A percentile compares a stretch with the other conserved stretches of the same genome.
Evolutionary conservation across 64 coral and sea anemone genomes (phyloP).

Genomic region (Cladopsammia gracilis): DNA sequence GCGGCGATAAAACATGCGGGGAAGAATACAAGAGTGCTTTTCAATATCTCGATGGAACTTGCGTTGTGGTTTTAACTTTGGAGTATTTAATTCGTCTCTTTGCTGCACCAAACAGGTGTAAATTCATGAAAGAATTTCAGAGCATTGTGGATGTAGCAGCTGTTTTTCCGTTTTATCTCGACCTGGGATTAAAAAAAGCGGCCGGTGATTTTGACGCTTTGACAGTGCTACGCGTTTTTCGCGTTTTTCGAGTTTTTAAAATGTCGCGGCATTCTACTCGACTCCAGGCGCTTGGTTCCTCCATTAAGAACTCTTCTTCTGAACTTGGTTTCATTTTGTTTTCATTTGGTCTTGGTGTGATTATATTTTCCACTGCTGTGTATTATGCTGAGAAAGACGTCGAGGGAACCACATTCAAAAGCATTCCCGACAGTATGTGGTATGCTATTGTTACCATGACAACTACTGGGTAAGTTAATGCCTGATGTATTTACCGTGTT

Average conservation of each 20-base stretch:
- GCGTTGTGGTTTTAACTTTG: conserved; percentile 81
- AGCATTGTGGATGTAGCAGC: conserved; percentile 90
- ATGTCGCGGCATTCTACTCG: conserved; percentile 89
- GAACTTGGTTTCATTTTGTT: conserved; percentile 96
- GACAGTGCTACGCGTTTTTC: conserved; percentile 78
- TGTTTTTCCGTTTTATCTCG: conserved; percentile 88
- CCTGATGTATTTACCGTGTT: no score
- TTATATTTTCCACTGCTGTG: conserved; percentile 95
- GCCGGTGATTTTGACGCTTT: conserved; percentile 68
- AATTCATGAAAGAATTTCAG: conserved; percentile 84
- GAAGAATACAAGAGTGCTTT: conserved; percentile 73
- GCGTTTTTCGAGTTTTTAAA: conserved; percentile 94
- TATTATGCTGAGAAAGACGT: conserved; percentile 93
- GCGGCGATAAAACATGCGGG: conserved; percentile 73
- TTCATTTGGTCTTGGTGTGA: conserved; percentile 88
- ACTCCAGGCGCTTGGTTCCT: conserved; percentile 81
- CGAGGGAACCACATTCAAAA: conserved; percentile 76
- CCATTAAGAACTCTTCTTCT: conserved; percentile 93
- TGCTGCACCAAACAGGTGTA: conserved; percentile 71
- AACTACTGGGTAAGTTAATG: conserved; percentile 97
- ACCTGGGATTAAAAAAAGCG: conserved; percentile 56
- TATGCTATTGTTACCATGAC: conserved; percentile 97
- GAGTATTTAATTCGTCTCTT: conserved; percentile 88
- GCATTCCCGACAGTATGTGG: conserved; percentile 97
- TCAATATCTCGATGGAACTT: conserved; percentile 75